Conservation (phyloP, 35 echinoderm and acorn worm species). For the Strongylocentrotus purpuratus region DNA sequence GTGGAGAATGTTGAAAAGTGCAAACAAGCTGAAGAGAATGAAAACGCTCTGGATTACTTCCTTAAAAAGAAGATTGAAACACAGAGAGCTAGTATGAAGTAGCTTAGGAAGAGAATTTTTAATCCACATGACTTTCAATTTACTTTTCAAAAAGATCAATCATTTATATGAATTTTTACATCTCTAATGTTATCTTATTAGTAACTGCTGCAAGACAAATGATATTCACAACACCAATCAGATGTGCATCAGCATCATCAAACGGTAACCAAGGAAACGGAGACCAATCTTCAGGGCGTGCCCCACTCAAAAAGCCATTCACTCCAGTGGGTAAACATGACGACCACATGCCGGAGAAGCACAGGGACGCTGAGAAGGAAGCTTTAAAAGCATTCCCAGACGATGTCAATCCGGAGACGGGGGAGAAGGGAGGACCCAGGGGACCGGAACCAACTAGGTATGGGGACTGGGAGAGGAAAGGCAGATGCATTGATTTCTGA, state of each 20-base stretch:
- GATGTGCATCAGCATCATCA: background rate
- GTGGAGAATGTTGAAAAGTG: too few species aligned
- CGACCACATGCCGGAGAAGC: slow-evolving; percentile 47
- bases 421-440: slow-evolving; percentile 87
- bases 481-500: slow-evolving; percentile 96
- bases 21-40: too few species aligned
- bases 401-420: slow-evolving; percentile 88
- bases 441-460: slow-evolving; percentile 97
- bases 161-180: background rate
- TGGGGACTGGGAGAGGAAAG: slow-evolving; percentile 97
- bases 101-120: too few species aligned
- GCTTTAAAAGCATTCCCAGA: slow-evolving; percentile 81
- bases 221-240: background rate
- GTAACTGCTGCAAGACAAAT: background rate
- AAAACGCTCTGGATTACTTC: too few species aligned
- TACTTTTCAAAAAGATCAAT: too few species aligned
- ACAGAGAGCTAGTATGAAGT: too few species aligned
- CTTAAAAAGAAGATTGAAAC: too few species aligned
- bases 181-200: background rate
- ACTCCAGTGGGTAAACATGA: slow-evolving; percentile 96
- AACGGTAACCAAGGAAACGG: slow-evolving; percentile 22
- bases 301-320: slow-evolving; percentile 83
- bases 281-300: slow-evolving; percentile 10
- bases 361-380: slow-evolving; percentile 85
- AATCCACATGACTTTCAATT: too few species aligned